phyloP scores from a whole-genome alignment of 2,888 invertebrate genomes.

The Allygus modestus region DNA sequence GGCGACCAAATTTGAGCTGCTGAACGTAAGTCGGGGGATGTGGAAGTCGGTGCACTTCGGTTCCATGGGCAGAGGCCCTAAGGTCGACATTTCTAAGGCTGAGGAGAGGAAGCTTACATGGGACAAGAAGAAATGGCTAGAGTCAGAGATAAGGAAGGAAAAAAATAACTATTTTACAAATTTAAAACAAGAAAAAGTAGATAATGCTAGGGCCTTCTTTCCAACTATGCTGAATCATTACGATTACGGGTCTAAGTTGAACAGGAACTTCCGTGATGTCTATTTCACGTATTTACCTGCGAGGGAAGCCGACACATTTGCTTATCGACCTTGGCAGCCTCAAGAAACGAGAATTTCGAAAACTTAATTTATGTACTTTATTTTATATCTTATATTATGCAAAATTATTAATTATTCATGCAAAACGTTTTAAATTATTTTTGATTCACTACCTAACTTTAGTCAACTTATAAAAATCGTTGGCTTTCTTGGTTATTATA shows the following conservation, averaged over 20 bases:
- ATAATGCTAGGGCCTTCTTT: constrained; percentile 66
- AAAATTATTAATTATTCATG: too few relatives aligned
- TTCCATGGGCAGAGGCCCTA: background rate
- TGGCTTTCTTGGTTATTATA: too few relatives aligned
- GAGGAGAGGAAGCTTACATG: constrained; percentile 46
- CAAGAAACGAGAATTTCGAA: background rate
- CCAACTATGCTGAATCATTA: constrained; percentile 63
- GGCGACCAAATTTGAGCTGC: constrained; percentile 58
- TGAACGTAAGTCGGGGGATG: constrained; percentile 29
- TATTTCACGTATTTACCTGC: constrained; percentile 67
- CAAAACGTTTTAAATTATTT: too few relatives aligned
- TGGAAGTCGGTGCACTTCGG: background rate
- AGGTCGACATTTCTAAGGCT: constrained; percentile 20
- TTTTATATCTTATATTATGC: too few relatives aligned
- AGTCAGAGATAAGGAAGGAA: constrained; percentile 33
- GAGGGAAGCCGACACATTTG: constrained; percentile 65
- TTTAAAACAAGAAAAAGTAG: constrained; percentile 65
- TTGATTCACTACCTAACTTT: too few relatives aligned
- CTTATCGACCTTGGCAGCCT: constrained; percentile 62
- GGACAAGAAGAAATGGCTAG: constrained; percentile 55
- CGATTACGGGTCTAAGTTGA: constrained; percentile 58
- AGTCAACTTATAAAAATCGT: too few relatives aligned
- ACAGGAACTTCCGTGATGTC: constrained; percentile 64
- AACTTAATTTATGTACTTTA: background rate
- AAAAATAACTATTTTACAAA: background rate